Evolutionary conservation across 2,797 vertebrate genomes (phyloP).

Genomic region (Parambassis ranga): DNA sequence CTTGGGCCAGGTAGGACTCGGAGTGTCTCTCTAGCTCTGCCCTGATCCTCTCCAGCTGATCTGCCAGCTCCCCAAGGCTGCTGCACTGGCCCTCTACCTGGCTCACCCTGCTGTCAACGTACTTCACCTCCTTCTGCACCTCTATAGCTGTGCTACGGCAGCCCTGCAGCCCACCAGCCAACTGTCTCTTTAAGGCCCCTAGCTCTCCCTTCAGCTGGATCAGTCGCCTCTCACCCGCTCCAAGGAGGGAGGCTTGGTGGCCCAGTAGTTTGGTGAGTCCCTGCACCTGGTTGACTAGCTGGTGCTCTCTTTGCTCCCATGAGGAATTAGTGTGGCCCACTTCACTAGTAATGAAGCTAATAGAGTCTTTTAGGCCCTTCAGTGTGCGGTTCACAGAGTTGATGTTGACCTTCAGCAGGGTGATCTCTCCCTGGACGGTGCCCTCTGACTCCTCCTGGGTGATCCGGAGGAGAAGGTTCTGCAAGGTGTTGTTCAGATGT

Average conservation of each 20-base stretch:
- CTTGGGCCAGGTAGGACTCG: slow-evolving; percentile 85
- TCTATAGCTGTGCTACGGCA: slow-evolving; percentile 85
- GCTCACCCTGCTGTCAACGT: slow-evolving; percentile 86
- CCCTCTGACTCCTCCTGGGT: slow-evolving; percentile 80
- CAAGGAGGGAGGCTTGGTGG: slow-evolving; percentile 86
- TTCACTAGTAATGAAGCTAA: slow-evolving; percentile 86
- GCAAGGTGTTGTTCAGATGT: slow-evolving; percentile 86
- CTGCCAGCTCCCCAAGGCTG: slow-evolving; percentile 79
- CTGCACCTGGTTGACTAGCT: slow-evolving; percentile 87
- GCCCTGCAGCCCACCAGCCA: slow-evolving; percentile 86
- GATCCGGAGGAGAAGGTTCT: slow-evolving; percentile 83
- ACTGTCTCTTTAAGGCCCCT: slow-evolving; percentile 83
- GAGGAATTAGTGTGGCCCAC: slow-evolving; percentile 86
- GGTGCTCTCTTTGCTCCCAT: slow-evolving; percentile 87
- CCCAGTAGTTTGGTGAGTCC: slow-evolving; percentile 91
- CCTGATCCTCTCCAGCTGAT: slow-evolving; percentile 84
- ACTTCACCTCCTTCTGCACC: slow-evolving; percentile 85
- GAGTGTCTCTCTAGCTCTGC: slow-evolving; percentile 85
- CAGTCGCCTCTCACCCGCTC: slow-evolving; percentile 87
- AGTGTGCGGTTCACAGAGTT: slow-evolving; percentile 93
- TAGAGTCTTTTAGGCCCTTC: slow-evolving; percentile 91
- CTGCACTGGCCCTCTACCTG: slow-evolving; percentile 87
- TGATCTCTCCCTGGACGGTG: slow-evolving; percentile 92
- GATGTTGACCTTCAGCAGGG: slow-evolving; percentile 94
- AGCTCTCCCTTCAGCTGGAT: slow-evolving; percentile 90